Evolutionary conservation across 2,888 invertebrate genomes (phyloP), one percentile per base, ranked within the genome.

Genomic region (Perithous albicinctus): DNA sequence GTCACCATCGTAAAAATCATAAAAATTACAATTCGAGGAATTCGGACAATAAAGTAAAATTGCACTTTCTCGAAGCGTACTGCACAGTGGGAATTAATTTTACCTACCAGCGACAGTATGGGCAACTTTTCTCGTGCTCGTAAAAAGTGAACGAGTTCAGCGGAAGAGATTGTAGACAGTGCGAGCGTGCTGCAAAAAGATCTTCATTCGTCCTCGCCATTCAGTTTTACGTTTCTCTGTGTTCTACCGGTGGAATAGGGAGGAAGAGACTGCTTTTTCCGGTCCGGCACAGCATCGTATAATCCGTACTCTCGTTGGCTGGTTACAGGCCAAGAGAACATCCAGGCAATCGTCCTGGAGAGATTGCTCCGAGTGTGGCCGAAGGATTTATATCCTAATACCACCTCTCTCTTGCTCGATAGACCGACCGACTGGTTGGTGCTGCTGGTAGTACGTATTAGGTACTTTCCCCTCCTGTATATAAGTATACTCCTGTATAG

Each of bases 331-430:
- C 32, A 69, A 54, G 69, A 18, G 32, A 54, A 20, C 54, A 38
- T 54, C 54, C 41, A 10, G 29, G 70, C 74, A 74, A 70, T 78
- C 78, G 41, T 56, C 78, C 35, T 67, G 69, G 46, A 41, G 67
- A 70, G 70, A 82, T 78, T 63, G 64, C 38, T 20, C 48, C 32
- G 46, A 78, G 63, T 78, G 69, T 82, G 74, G 43, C 48, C 73
- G 63, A 80, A 73, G 73, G 77, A 74, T 74, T 75, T 54, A 74
- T 67, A 69, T 51, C 59, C 69, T 69, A 80, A 75, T 80, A 80
- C 54, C 63, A 63, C 61, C 32, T 63, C 51, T 61, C 29, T 38
- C 32, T 56, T 29, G 15, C 26, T 38, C 20, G 61, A 61, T 63
- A 15, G 10, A 26, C 26, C 12, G 35, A 10, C 66, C n/a, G n/a